Percentiles rank a stretch among this genome's conserved stretches.
Conservation (phyloP, 2,888 invertebrate genomes). For the Ecliptopera silaceata region DNA sequence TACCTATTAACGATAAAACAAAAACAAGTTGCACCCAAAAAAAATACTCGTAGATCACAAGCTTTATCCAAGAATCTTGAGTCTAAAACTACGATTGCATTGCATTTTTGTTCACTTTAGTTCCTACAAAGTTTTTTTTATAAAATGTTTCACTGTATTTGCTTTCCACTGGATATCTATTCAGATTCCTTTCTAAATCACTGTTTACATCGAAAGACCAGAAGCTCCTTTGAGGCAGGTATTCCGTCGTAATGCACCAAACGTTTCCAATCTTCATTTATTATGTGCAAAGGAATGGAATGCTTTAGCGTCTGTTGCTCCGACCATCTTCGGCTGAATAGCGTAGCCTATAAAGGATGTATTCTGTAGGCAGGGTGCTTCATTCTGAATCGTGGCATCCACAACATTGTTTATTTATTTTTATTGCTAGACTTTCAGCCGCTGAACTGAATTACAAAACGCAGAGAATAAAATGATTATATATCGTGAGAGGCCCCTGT, state of each 20-base stretch:
- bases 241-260: conserved; percentile 11
- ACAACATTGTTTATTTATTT: background rate
- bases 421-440: background rate
- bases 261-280: conserved; percentile 19
- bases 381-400: background rate
- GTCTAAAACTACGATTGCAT: no score
- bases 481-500: no score
- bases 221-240: conserved; percentile 10
- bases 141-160: background rate
- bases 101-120: no score
- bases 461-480: no score
- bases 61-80: no score
- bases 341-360: conserved; percentile 5
- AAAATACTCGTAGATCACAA: no score
- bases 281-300: conserved; percentile 20
- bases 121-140: background rate
- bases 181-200: conserved; percentile 12
- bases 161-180: conserved; percentile 2
- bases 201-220: conserved; percentile 8
- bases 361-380: background rate
- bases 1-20: no score
- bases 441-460: background rate
- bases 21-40: no score
- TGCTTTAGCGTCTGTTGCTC: conserved; percentile 11
- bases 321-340: conserved; percentile 4